Evolutionary conservation across 2,888 invertebrate genomes (phyloP), one percentile per base, ranked within the genome.

Genomic region (Ferdinandea cuprea): DNA sequence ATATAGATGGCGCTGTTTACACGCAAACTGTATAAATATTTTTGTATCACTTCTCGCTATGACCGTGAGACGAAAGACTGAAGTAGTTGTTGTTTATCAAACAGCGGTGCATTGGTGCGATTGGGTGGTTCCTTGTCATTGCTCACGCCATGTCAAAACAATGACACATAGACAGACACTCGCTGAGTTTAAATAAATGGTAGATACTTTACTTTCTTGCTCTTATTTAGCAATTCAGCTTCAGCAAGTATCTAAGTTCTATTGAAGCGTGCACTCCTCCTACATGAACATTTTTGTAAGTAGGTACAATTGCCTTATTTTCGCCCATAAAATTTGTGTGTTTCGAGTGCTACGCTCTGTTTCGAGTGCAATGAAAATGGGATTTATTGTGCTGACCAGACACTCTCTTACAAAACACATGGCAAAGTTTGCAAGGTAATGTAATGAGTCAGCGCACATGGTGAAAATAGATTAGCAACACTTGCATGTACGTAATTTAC

Each of bases 251-350:
- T 63, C 74, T 80, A 71, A 52, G 83, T 77, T 13, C 61, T 42
- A 46, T 84, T 78, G 68, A 37, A 48, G 37, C 76, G 59, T 13
- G 54, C 13, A 63, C 59, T n/a, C n/a, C n/a, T n/a, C n/a, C n/a
- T n/a, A n/a, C n/a, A n/a, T n/a, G n/a, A 11, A n/a, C 11, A n/a
- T 48, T 7, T 25, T 6, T 13, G 21, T n/a, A n/a, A n/a, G n/a
- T n/a, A n/a, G n/a, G n/a, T n/a, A n/a, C n/a, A n/a, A n/a, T n/a
- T 6, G 86, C 86, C 86, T 87, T 87, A 87, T 37, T 52, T 72
- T 77, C 54, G 77, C 42, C 65, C 77, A 66, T 77, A 77, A 83
- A 83, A 40, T 40, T 52, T 50, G 32, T 71, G 71, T 59, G 54
- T 56, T 48, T 66, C 50, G n/a, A n/a, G n/a, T 37, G 77, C 58